Evolutionary conservation across 2,113 vertebrate genomes (phyloP), one percentile per base, ranked within the genome.

Genomic region (Leptocoma aspasia): DNA sequence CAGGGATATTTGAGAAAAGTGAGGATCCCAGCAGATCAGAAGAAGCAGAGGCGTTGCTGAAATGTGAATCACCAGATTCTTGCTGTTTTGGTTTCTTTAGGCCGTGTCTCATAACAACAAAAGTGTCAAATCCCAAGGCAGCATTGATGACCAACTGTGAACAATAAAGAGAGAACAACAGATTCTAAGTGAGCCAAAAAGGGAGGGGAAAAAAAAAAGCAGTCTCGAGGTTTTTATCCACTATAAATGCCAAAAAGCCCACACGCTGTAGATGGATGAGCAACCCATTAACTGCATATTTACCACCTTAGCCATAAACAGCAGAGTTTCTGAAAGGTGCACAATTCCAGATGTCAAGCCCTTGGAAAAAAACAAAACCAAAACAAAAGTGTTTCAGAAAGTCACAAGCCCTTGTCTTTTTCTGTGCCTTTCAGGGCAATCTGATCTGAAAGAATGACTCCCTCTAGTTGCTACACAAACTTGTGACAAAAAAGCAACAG

Each of bases 51-150:
- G 98, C 26, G n/a, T 22, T 93, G 77, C n/a, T 94, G 54, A 77
- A 57, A 76, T 73, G 56, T 54, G 97, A 93, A 82, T 98, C 98
- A 49, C 91, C 96, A 3, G 94, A 88, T 13, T 94, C 97, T 49
- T 97, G 97, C 19, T 96, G 94, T 53, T 97, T 98, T 19, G 98
- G 97, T 87, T 98, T 99, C 97, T 99, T 99, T 68, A 99, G 97
- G 68, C 99, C 99, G 0, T 99, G 99, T 47, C 99, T 98, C 99
- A 99, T 99, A 87, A 99, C 99, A 30, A 99, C 99, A 90, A 99
- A 99, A 5, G 99, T 99, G 98, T 99, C 99, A 81, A 99, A 99
- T 11, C 99, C 99, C 31, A 99, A 90, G 39, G 99, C 99, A 37
- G 99, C 99, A 37, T 99, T 99, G 94, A 99, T 98, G 93, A 99